Percentiles rank a stretch among this genome's conserved stretches.
Evolutionary conservation across 2,797 vertebrate genomes (phyloP).

Genomic region (Yasuhikotakia modesta): DNA sequence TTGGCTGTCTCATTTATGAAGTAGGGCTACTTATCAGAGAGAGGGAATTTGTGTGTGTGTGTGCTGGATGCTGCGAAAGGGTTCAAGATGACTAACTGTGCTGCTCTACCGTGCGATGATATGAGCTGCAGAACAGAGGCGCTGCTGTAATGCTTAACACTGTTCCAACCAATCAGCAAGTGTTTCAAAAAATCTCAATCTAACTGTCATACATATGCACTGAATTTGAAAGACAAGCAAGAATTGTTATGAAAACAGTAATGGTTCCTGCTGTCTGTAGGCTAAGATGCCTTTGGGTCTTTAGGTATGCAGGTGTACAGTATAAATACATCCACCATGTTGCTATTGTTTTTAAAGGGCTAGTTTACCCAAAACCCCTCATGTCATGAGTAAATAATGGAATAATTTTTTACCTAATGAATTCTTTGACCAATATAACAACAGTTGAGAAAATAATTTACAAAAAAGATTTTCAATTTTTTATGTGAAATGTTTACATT

Average conservation of each 20-base stretch:
- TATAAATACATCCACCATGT: too few relatives aligned
- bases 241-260: not conserved
- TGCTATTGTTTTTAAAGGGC: too few relatives aligned
- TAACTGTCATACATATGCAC: not conserved
- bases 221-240: not conserved
- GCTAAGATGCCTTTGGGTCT: not conserved
- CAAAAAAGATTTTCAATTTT: not conserved
- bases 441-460: too few relatives aligned
- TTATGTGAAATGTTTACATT: not conserved
- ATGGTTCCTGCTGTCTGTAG: not conserved
- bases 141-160: conserved; percentile 34
- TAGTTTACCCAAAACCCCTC: too few relatives aligned
- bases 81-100: conserved; percentile 44
- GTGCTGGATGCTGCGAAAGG: conserved; percentile 16
- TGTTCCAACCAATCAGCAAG: not conserved
- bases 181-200: not conserved
- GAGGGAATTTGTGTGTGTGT: conserved; percentile 23
- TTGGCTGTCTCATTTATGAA: conserved; percentile 38
- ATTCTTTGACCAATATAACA: too few relatives aligned
- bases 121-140: conserved; percentile 31
- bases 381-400: too few relatives aligned
- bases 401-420: too few relatives aligned
- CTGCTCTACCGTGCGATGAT: conserved; percentile 19
- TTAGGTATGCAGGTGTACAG: not conserved
- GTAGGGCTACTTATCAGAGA: conserved; percentile 24